These are phyloP conservation scores for Apis florea DNA, from an alignment of 1,140 invertebrate genomes.

Conservation along the genomic window DNA sequence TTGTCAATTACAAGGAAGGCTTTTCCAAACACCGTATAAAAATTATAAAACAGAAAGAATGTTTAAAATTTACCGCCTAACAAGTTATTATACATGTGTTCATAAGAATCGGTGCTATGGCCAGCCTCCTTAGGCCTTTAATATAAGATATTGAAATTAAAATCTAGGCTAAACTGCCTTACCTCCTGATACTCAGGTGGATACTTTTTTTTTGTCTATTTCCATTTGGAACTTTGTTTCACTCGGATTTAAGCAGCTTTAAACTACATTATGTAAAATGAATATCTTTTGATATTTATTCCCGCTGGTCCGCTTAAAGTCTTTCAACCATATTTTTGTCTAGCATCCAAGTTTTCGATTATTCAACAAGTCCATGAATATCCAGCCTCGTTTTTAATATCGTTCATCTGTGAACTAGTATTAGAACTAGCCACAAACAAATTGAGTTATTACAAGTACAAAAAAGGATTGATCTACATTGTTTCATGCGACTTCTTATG, in stretches of 20 bases:
- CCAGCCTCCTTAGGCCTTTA: slow-evolving; percentile 68
- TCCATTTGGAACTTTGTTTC: slow-evolving; percentile 23
- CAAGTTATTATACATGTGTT: slow-evolving; percentile 64
- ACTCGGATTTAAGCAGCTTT: slow-evolving; percentile 51
- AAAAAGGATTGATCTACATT: slow-evolving; percentile 60
- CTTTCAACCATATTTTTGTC: slow-evolving; percentile 27
- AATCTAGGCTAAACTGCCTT: slow-evolving; percentile 42
- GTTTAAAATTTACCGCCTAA: slow-evolving; percentile 67
- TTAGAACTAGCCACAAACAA: slow-evolving; percentile 48
- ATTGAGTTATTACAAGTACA: slow-evolving; percentile 57
- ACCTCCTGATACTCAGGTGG: slow-evolving; percentile 32
- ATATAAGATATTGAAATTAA: slow-evolving; percentile 62
- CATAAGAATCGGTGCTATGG: slow-evolving; percentile 61
- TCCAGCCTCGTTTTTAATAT: slow-evolving; percentile 45
- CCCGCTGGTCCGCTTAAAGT: slow-evolving; percentile 54
- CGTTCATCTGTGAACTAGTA: slow-evolving; percentile 32
- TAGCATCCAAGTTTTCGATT: slow-evolving; percentile 32
- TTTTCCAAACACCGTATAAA: slow-evolving; percentile 67
- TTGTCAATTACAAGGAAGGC: slow-evolving; percentile 57
- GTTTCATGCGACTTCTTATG: slow-evolving; percentile 45
- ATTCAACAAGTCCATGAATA: slow-evolving; percentile 49
- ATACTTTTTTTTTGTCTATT: slow-evolving; percentile 32
- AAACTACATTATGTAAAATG: slow-evolving; percentile 48
- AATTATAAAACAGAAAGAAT: slow-evolving; percentile 71
- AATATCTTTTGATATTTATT: slow-evolving; percentile 37